Percentiles rank a stretch among this genome's conserved stretches.
phyloP scores from a whole-genome alignment of 2,113 vertebrate species.

The Pithys albifrons region DNA sequence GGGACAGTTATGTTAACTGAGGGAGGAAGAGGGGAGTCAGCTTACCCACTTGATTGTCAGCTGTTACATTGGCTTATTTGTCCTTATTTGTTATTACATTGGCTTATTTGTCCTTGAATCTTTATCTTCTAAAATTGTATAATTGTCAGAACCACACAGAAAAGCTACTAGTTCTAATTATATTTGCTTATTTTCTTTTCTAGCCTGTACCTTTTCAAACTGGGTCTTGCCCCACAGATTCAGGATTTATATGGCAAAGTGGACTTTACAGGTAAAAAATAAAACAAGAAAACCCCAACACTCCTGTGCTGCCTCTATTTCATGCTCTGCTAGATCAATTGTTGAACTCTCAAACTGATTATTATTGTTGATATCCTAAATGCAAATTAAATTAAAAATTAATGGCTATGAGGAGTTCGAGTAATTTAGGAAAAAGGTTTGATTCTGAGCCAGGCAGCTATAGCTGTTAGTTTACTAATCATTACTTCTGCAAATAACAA shows the following conservation, averaged over 20 bases:
- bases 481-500: not conserved
- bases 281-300: not conserved
- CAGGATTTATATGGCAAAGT: constrained; percentile 98
- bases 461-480: not conserved
- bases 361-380: not conserved
- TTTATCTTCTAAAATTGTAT: not conserved
- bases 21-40: not conserved
- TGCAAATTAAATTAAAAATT: not conserved
- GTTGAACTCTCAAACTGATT: not conserved
- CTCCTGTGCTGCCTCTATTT: not conserved
- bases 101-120: not conserved
- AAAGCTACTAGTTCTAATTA: not conserved
- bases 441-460: not conserved
- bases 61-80: not conserved
- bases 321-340: not conserved
- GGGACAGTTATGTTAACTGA: not conserved
- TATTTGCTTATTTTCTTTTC: constrained; percentile 19
- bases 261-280: constrained; percentile 92
- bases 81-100: not conserved
- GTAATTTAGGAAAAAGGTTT: not conserved
- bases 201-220: constrained; percentile 96
- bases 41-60: not conserved
- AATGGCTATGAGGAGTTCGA: not conserved
- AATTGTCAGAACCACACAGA: not conserved
- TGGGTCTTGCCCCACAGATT: constrained; percentile 96